A percentile compares a stretch with the other conserved stretches of the same genome.
Evolutionary conservation across 2,888 invertebrate species (phyloP).

Genomic region (Epistrophe grossulariae): DNA sequence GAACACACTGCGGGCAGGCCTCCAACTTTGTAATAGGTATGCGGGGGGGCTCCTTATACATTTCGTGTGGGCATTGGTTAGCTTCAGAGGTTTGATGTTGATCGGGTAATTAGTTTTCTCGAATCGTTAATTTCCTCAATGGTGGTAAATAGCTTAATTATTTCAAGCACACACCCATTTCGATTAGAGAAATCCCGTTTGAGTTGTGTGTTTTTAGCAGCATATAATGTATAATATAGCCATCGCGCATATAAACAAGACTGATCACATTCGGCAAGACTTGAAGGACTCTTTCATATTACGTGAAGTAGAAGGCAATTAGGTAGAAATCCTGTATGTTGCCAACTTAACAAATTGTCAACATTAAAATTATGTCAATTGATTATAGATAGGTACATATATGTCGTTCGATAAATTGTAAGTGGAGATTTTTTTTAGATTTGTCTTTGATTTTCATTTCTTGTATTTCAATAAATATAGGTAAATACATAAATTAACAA

Average conservation of each 20-base stretch:
- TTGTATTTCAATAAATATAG: too few species aligned
- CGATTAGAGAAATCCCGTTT: slow-evolving; percentile 66
- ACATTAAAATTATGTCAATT: slow-evolving; percentile 25
- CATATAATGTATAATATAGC: neutral
- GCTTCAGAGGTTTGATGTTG: slow-evolving; percentile 9
- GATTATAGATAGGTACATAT: neutral
- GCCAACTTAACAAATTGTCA: slow-evolving; percentile 31
- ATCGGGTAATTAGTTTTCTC: slow-evolving; percentile 57
- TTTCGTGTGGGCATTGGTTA: slow-evolving; percentile 6
- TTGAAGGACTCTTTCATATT: slow-evolving; percentile 35
- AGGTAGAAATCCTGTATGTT: slow-evolving; percentile 20
- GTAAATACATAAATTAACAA: too few species aligned
- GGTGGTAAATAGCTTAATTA: slow-evolving; percentile 70
- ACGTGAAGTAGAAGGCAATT: slow-evolving; percentile 22
- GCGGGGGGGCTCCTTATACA: neutral
- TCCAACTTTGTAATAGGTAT: neutral
- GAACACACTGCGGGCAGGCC: slow-evolving; percentile 17
- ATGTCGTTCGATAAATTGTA: neutral
- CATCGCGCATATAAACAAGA: slow-evolving; percentile 14
- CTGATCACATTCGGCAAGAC: slow-evolving; percentile 27
- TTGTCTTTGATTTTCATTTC: too few species aligned
- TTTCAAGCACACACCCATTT: slow-evolving; percentile 70
- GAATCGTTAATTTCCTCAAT: slow-evolving; percentile 58
- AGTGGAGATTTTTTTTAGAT: neutral
- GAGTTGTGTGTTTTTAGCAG: slow-evolving; percentile 35